Evolutionary conservation across 2,113 vertebrate species (phyloP).

Genomic region (Pelobates fuscus): DNA sequence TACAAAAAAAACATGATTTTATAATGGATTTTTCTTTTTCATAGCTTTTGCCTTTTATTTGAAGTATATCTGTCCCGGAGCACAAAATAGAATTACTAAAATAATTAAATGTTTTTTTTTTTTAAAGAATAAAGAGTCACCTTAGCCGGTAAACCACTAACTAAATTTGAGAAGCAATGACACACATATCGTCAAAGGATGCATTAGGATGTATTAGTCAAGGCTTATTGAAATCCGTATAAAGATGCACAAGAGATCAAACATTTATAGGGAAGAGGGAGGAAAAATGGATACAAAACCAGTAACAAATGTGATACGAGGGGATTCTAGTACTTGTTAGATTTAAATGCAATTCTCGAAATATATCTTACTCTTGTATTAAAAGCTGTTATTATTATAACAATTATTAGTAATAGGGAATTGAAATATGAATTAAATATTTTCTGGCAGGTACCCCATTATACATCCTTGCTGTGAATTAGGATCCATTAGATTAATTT

Average conservation of each 20-base stretch:
- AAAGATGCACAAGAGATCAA: not conserved
- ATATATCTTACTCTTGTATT: no score
- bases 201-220: not conserved
- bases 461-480: no score
- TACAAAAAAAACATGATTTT: not conserved
- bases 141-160: not conserved
- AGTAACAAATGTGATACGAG: no score
- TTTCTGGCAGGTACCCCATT: no score
- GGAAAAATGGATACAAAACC: no score
- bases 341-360: no score
- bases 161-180: not conserved
- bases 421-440: no score
- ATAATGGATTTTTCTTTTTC: not conserved
- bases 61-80: not conserved
- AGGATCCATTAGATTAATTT: no score
- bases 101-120: slow-evolving; percentile 1
- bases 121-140: not conserved
- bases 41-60: not conserved
- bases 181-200: not conserved
- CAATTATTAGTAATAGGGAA: no score
- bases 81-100: not conserved
- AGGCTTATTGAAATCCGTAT: not conserved
- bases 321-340: no score
- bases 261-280: not conserved
- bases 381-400: no score